Base-by-base conservation (phyloP, 1,140 invertebrate genomes). In the Homalodisca vitripennis region DNA sequence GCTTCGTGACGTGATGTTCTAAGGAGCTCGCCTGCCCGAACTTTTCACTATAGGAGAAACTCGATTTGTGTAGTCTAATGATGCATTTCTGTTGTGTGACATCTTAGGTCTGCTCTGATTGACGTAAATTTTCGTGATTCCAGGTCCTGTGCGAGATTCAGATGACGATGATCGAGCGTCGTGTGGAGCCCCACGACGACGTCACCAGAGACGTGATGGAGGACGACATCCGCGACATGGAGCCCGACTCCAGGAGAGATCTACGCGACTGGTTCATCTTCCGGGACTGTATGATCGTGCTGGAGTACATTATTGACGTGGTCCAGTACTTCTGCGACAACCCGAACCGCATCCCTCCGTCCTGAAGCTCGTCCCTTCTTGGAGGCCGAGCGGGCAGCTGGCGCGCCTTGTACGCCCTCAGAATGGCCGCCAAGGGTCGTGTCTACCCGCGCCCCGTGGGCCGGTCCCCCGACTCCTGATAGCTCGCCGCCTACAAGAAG, bases 211-310 rank as follows among this genome's bases (percentile, higher is more conserved):
- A 84, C 30, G 79, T 83, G 24, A 89, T 91, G 87, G 72, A 76
- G 1, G 66, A 78, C 17, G 79, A 85, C 6, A 81, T 78, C 66
- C 80, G 86, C 14, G 76, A 78, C 17, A 75, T 84, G 69, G 73
- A 76, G 14, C 74, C 77, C 17, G 78, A 77, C 24, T 84, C 85
- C 0, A 74, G 75, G 14, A 77, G 84, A 17, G 81, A 84, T 67
- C 72, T 87, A 1, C 80, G 88, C 17, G 87, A 89, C 75, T 89
- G 84, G 82, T 46, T 89, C 30, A 88, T 90, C 69, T 84, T 87
- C 72, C 80, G 87, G 32, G 87, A 89, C 73, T 89, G 88, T 78
- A 84, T 88, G 78, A 86, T 85, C 73, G 81, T 82, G 0, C 78
- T 89, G 13, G 82, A 88, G 65, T 88, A 86, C 75, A 78, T 88